Evolutionary conservation across 2,888 invertebrate genomes (phyloP).

Genomic region (Gymnosoma rotundatum): DNA sequence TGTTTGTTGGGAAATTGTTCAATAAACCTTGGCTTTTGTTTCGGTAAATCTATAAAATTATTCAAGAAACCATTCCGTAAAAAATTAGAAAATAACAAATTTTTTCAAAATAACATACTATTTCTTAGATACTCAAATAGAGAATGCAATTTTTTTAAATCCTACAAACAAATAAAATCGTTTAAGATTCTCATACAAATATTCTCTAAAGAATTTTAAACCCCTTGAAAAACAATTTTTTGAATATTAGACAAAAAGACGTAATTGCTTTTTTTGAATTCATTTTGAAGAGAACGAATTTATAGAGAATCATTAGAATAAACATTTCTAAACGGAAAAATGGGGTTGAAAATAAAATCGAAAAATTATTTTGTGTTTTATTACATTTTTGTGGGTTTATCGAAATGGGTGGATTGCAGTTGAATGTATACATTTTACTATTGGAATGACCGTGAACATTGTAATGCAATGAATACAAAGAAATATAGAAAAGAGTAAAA

Average conservation of each 20-base stretch:
- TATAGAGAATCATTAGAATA: constrained; percentile 21
- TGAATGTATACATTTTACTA: neutral
- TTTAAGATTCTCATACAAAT: constrained; percentile 50
- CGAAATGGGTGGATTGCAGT: constrained; percentile 60
- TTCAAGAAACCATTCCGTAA: constrained; percentile 37
- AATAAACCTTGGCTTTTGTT: constrained; percentile 34
- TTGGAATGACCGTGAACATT: constrained; percentile 57
- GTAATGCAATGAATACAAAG: constrained; percentile 53
- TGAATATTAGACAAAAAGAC: constrained; percentile 23
- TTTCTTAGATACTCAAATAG: constrained; percentile 36
- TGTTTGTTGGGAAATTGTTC: constrained; percentile 44
- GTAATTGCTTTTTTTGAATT: constrained; percentile 47
- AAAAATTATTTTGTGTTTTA: constrained; percentile 29
- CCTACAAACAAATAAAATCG: constrained; percentile 24
- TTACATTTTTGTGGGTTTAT: constrained; percentile 45
- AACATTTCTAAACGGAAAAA: constrained; percentile 47
- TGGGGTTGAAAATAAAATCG: constrained; percentile 62
- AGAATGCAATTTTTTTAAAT: constrained; percentile 9
- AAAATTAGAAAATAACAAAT: constrained; percentile 25
- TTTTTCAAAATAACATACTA: constrained; percentile 14
- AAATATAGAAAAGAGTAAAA: constrained; percentile 15
- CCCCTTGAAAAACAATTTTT: neutral
- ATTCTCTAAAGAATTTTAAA: constrained; percentile 41
- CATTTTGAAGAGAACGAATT: constrained; percentile 28
- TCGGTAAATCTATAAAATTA: constrained; percentile 28